Evolutionary conservation across 2,797 vertebrate genomes (phyloP), one percentile per base, ranked within the genome.

Genomic region (Trichosurus vulpecula): DNA sequence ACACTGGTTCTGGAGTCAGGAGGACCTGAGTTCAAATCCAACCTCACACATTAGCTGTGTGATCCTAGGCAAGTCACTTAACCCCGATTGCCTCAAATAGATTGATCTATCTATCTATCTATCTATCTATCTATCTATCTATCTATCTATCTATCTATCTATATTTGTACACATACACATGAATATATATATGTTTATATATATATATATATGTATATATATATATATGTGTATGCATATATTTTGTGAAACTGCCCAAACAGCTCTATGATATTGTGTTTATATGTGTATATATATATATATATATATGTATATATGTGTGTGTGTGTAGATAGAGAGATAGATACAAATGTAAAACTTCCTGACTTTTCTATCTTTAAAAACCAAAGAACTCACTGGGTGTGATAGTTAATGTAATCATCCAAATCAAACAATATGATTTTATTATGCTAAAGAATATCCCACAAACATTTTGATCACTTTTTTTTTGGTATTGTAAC

Each of bases 251-350:
- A 97, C 97, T 98, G 96, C 93, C 98, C 98, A 97, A 98, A 97
- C 98, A 97, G 97, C 98, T 98, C 98, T 98, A 98, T 98, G 98
- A 98, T 98, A 98, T 96, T 98, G 96, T 98, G 98, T 98, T n/a
- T n/a, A n/a, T n/a, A n/a, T n/a, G n/a, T n/a, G n/a, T n/a, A n/a
- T n/a, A n/a, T n/a, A n/a, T n/a, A n/a, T n/a, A n/a, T n/a, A n/a
- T n/a, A n/a, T n/a, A n/a, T 27, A 25, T 10, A 4, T 12, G 11
- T 66, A 16, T 35, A 14, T n/a, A 6, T 13, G 12, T 58, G 16
- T 58, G 19, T 27, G 8, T 56, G n/a, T n/a, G n/a, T 14, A 14
- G 54, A 22, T 54, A 4, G 54, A 54, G 13, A 54, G 54, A 30
- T 29, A 58, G 30, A 58, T 13, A 35, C 14, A 66, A 12, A 16